Evolutionary conservation across 2,113 vertebrate species (phyloP), one percentile per base, ranked within the genome.

Genomic region (Dromiciops gliroides): DNA sequence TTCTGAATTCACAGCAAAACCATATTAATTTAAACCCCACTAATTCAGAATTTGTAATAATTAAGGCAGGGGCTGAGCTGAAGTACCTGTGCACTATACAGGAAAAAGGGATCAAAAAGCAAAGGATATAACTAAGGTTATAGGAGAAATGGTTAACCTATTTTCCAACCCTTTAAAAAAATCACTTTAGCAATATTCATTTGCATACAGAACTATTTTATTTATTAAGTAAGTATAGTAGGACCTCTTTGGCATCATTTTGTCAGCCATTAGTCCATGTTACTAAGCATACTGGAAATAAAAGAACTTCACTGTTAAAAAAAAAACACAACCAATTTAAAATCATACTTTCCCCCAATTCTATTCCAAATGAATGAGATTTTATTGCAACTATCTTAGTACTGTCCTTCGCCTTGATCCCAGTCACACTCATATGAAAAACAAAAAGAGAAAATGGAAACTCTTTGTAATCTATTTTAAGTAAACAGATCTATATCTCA

Each of bases 361-460:
- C 89, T 89, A 91, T 60, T 95, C 91, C 23, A 31, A 94, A 88
- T 91, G 93, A 96, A 90, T 93, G 89, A 98, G 92, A 95, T 96
- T 95, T 98, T 97, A 97, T 89, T 94, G 94, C 92, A 83, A 94
- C 94, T 95, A 97, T 92, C 94, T 92, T 97, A 91, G 26, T 89
- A 60, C 52, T 14, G 94, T 50, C 97, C 94, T 93, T 0, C 25
- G 92, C 95, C 89, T 12, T 92, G 90, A 93, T 97, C 96, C 56
- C 93, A 52, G 93, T 89, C 94, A 50, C 50, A 96, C 92, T 48
- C 1, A 5, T 37, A 67, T 37, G 16, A 53, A 67, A 67, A 28
- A 56, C 28, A 31, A 37, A 53, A 92, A 91, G n/a, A 47, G 48
- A 89, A 89, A 10, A 89, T 25, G 49, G 8, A 89, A 48, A 93